A percentile compares a stretch with the other conserved stretches of the same genome.
phyloP scores from a whole-genome alignment of 2,797 vertebrate species.

The Danio choprae region DNA sequence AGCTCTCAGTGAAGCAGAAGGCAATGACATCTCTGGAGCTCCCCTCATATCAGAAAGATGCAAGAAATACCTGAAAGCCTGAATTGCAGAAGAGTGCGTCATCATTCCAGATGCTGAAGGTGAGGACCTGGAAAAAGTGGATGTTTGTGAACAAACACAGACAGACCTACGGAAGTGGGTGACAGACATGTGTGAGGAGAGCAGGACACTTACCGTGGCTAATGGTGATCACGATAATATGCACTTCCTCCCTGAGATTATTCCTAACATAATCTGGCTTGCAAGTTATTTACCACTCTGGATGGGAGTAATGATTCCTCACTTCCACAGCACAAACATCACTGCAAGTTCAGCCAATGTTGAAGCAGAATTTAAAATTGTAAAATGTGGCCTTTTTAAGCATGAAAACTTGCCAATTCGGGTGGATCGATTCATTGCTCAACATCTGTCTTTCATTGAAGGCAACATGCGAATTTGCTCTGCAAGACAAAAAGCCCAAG shows the following conservation, averaged over 20 bases:
- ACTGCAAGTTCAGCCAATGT: conserved; percentile 11
- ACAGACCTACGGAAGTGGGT: too few relatives aligned
- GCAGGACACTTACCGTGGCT: conserved; percentile 15
- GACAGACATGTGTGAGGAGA: too few relatives aligned
- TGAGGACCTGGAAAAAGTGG: too few relatives aligned
- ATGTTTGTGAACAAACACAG: too few relatives aligned
- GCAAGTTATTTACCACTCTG: too few relatives aligned
- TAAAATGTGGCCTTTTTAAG: conserved; percentile 19
- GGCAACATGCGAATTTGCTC: conserved; percentile 21
- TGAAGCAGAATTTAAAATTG: conserved; percentile 33
- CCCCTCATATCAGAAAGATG: too few relatives aligned
- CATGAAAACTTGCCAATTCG: conserved; percentile 38
- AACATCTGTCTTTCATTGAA: too few relatives aligned
- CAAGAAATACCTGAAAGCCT: too few relatives aligned
- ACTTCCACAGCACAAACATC: not conserved
- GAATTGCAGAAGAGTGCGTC: too few relatives aligned
- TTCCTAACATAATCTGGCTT: too few relatives aligned
- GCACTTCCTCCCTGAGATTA: not conserved
- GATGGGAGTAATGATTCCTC: conserved; percentile 39
- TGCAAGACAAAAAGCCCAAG: conserved; percentile 32
- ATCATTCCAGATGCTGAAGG: too few relatives aligned
- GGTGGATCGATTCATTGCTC: conserved; percentile 15
- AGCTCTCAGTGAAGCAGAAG: not conserved
- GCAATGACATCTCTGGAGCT: too few relatives aligned
- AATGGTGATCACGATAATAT: conserved; percentile 44